Evolutionary conservation across 2,113 vertebrate species (phyloP).

Genomic region (Tricholaema leucomelas): DNA sequence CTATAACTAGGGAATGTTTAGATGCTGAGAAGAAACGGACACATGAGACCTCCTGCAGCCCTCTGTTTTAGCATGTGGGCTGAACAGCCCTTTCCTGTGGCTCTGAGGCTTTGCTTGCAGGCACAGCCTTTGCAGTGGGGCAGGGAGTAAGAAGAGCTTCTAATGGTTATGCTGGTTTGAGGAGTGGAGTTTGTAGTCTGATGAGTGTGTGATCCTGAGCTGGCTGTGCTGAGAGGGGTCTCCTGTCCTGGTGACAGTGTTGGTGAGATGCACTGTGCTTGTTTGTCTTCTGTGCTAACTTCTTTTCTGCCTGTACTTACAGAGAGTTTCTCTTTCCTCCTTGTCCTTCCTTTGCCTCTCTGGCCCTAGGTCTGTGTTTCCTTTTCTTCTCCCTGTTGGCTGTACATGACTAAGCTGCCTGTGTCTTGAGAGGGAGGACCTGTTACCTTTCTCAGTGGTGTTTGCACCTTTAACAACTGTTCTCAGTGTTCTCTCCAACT

Average conservation of each 20-base stretch:
- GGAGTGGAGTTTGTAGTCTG: background rate
- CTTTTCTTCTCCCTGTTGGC: background rate
- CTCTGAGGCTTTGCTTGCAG: background rate
- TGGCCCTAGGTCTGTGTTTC: background rate
- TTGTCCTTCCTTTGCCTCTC: background rate
- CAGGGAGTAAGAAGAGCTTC: background rate
- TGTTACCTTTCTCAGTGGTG: background rate
- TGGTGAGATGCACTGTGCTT: background rate
- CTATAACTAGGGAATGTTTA: background rate
- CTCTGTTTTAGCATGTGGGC: background rate
- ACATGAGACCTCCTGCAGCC: background rate
- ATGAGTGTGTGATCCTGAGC: background rate
- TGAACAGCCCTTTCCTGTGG: background rate
- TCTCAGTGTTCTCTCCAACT: background rate
- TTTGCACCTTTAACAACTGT: background rate
- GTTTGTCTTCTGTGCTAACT: conserved; percentile 9
- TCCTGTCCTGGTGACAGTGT: background rate
- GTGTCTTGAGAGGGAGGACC: background rate
- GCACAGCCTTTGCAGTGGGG: background rate
- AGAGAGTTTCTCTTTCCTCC: background rate
- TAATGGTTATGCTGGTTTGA: background rate
- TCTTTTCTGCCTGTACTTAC: background rate
- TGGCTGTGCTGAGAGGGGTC: background rate
- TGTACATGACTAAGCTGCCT: background rate
- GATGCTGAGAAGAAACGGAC: background rate